These are phyloP conservation scores for Psittacula echo DNA, from an alignment of 2,797 vertebrate species.

Conservation along the genomic window DNA sequence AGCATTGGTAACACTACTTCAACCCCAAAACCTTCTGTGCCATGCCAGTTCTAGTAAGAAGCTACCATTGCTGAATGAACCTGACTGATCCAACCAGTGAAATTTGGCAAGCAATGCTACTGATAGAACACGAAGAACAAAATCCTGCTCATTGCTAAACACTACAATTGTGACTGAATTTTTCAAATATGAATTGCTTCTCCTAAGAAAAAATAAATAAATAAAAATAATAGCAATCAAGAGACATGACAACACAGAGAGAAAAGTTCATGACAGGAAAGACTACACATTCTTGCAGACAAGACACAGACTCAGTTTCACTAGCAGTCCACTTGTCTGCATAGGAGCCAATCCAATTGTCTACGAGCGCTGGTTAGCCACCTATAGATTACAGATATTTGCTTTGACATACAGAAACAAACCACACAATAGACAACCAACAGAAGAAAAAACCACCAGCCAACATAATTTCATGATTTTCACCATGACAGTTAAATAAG, in stretches of 20 bases:
- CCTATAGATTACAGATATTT: background rate
- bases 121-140: background rate
- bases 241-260: background rate
- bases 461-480: background rate
- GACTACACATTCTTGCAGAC: background rate
- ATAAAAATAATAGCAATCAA: background rate
- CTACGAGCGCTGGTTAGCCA: background rate
- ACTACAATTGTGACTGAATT: background rate
- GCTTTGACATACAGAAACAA: background rate
- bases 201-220: background rate
- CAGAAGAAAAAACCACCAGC: background rate
- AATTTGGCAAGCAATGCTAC: background rate
- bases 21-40: background rate
- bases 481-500: background rate
- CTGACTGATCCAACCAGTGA: background rate
- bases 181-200: background rate
- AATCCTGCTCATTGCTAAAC: background rate
- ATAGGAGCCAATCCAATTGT: background rate
- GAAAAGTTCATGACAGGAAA: background rate
- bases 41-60: background rate
- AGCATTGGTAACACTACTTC: background rate
- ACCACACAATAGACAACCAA: background rate
- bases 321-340: background rate
- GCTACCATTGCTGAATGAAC: background rate
- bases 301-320: background rate